A percentile compares a stretch with the other conserved stretches of the same genome.
Evolutionary conservation across 2,888 invertebrate species (phyloP).

Genomic region (Microdon myrmicae): DNA sequence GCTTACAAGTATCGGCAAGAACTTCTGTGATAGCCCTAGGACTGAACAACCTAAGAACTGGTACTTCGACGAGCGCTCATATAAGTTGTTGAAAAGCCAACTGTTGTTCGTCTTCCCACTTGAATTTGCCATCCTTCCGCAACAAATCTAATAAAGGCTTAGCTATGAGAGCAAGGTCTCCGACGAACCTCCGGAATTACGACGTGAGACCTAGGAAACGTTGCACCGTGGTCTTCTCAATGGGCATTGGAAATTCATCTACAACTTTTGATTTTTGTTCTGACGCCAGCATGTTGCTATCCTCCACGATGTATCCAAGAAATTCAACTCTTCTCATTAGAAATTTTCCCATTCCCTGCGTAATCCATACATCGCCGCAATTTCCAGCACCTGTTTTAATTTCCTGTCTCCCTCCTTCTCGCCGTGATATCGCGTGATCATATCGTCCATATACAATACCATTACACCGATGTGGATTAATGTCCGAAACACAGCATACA

Average conservation of each 20-base stretch:
- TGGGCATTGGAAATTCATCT: not conserved
- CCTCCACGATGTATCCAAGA: conserved; percentile 14
- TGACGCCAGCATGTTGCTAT: not conserved
- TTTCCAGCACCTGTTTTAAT: conserved; percentile 6
- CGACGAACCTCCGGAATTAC: conserved; percentile 13
- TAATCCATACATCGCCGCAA: conserved; percentile 32
- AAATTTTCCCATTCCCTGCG: conserved; percentile 17
- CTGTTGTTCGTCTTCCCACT: conserved; percentile 35
- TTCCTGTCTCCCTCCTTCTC: conserved; percentile 2
- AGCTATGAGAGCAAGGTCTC: too few relatives aligned
- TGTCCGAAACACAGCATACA: too few relatives aligned
- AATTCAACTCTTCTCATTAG: conserved; percentile 4
- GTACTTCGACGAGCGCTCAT: too few relatives aligned
- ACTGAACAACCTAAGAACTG: conserved; percentile 21
- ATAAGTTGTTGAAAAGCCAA: conserved; percentile 44
- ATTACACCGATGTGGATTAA: not conserved
- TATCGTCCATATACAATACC: too few relatives aligned
- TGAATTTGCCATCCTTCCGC: conserved; percentile 47
- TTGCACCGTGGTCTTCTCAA: conserved; percentile 2
- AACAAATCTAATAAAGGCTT: conserved; percentile 6
- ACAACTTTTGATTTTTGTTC: conserved; percentile 2
- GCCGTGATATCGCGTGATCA: not conserved
- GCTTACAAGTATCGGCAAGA: conserved; percentile 25
- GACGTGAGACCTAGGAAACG: conserved; percentile 8
- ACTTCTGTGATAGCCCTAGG: conserved; percentile 17